Percentiles rank a stretch among this genome's conserved stretches.
These are phyloP conservation scores for Zaprionus kolodkinae DNA, from an alignment of 1,140 invertebrate species.

Conservation along the genomic window DNA sequence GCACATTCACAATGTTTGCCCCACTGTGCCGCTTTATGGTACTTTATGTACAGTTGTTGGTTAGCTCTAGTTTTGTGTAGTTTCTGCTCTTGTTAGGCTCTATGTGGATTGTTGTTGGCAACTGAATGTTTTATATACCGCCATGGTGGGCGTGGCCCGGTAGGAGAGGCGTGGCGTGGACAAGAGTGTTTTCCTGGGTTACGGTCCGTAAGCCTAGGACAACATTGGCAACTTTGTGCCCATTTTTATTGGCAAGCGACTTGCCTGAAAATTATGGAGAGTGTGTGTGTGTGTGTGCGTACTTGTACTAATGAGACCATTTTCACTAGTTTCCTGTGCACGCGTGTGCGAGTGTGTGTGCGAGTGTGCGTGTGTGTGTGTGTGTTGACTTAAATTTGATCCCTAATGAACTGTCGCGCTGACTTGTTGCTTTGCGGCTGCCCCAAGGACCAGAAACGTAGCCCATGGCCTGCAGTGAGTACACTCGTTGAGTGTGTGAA, in stretches of 20 bases:
- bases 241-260: slow-evolving; percentile 46
- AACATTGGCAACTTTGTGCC: slow-evolving; percentile 38
- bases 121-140: slow-evolving; percentile 22
- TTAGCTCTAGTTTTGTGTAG: slow-evolving; percentile 29
- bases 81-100: slow-evolving; percentile 16
- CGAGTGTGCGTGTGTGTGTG: slow-evolving; percentile 22
- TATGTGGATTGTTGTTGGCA: slow-evolving; percentile 20
- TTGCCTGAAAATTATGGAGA: slow-evolving; percentile 47
- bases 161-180: background rate
- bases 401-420: slow-evolving; percentile 69
- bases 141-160: background rate
- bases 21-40: slow-evolving; percentile 17
- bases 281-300: slow-evolving; percentile 9
- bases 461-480: slow-evolving; percentile 8
- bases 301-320: slow-evolving; percentile 72
- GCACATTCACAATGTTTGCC: background rate
- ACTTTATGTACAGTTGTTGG: slow-evolving; percentile 17
- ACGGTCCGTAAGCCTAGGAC: slow-evolving; percentile 17
- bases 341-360: slow-evolving; percentile 23
- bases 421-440: slow-evolving; percentile 59
- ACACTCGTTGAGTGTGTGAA: slow-evolving; percentile 10
- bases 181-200: background rate
- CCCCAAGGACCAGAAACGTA: slow-evolving; percentile 12
- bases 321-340: slow-evolving; percentile 56
- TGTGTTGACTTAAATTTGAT: slow-evolving; percentile 64